A percentile compares a stretch with the other conserved stretches of the same genome.
phyloP scores from a whole-genome alignment of 92 coral and sea anemone species.

The Montipora capitata region DNA sequence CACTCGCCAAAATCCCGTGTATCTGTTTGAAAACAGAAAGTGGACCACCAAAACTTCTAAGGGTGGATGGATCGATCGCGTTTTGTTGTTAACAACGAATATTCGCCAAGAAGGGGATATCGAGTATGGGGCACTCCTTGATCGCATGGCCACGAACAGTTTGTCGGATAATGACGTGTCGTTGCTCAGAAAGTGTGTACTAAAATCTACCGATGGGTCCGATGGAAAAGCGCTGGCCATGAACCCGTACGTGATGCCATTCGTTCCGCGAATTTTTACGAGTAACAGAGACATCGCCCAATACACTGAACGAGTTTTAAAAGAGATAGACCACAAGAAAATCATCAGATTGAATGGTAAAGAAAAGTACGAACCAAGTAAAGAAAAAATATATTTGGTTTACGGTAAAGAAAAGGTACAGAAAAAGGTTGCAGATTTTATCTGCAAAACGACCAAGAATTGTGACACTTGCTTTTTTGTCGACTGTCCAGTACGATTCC shows the following conservation, averaged over 20 bases:
- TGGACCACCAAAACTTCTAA: neutral
- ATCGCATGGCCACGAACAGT: conserved; percentile 16
- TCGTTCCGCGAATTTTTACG: neutral
- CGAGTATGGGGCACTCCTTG: conserved; percentile 2
- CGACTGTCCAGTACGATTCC: conserved; percentile 1
- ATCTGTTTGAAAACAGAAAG: conserved; percentile 1
- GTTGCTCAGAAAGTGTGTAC: neutral
- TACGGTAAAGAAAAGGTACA: neutral
- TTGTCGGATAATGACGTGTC: neutral
- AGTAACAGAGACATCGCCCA: neutral
- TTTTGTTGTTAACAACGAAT: neutral
- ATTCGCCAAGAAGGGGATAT: conserved; percentile 18
- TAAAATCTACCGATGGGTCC: neutral
- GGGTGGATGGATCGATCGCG: conserved; percentile 21
- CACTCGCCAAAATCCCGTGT: conserved; percentile 2
- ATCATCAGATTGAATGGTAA: neutral
- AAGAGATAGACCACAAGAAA: neutral
- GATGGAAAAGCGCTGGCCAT: neutral
- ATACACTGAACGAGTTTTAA: neutral
- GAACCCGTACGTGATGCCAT: conserved; percentile 13
- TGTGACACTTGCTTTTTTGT: neutral
- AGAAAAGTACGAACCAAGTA: conserved; percentile 4
- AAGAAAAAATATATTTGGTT: neutral
- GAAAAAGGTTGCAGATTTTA: neutral
- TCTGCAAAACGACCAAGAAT: neutral